A percentile compares a stretch with the other conserved stretches of the same genome.
Conservation (phyloP, 2,888 invertebrate genomes). For the Hyalella azteca region DNA sequence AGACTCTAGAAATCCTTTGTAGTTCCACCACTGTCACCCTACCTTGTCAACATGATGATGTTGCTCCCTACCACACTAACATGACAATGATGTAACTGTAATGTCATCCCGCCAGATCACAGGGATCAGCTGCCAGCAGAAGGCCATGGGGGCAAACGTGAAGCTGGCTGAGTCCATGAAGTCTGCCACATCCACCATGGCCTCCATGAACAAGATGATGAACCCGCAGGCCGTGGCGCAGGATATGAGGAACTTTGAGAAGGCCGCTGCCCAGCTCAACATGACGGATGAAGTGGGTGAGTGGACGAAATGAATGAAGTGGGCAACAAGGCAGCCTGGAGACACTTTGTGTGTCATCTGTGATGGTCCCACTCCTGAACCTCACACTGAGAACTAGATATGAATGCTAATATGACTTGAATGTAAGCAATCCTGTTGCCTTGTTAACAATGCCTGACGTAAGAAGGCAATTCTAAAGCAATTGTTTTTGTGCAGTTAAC, state of each 20-base stretch:
- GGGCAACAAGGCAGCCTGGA: background rate
- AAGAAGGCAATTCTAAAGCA: too few relatives aligned
- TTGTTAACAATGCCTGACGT: too few relatives aligned
- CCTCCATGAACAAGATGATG: slow-evolving; percentile 83
- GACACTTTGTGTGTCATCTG: background rate
- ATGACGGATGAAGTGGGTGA: slow-evolving; percentile 96
- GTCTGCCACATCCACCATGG: slow-evolving; percentile 87
- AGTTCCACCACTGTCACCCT: too few relatives aligned
- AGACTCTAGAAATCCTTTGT: too few relatives aligned
- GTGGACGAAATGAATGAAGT: slow-evolving; percentile 61
- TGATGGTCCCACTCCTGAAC: too few relatives aligned
- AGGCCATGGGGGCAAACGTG: slow-evolving; percentile 87
- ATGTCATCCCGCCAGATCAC: slow-evolving; percentile 68
- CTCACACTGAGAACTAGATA: too few relatives aligned
- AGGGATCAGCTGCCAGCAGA: slow-evolving; percentile 82
- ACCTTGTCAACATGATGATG: too few relatives aligned
- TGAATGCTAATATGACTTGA: too few relatives aligned
- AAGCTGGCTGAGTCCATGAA: slow-evolving; percentile 87
- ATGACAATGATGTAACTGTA: too few relatives aligned
- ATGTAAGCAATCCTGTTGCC: too few relatives aligned
- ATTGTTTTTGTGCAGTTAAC: slow-evolving; percentile 71
- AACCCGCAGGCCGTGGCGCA: slow-evolving; percentile 83
- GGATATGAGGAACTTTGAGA: slow-evolving; percentile 82
- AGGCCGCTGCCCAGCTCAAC: slow-evolving; percentile 85
- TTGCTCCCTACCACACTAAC: too few relatives aligned